Conservation (phyloP, 1,140 invertebrate species). For the Thaumetopoea pityocampa region DNA sequence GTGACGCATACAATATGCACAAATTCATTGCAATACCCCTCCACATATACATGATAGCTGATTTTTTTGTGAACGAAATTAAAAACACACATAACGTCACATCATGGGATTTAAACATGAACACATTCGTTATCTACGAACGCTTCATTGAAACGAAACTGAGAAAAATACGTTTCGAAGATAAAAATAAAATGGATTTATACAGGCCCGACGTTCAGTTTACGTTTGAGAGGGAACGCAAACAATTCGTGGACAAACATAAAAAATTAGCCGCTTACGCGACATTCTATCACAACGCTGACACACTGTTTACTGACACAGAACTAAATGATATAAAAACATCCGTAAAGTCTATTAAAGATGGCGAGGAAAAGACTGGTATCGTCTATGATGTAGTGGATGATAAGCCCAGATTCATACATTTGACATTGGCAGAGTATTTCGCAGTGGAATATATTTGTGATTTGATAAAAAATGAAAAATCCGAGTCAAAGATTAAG, state of each 20-base stretch:
- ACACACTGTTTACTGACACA: not conserved
- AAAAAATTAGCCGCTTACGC: constrained; percentile 10
- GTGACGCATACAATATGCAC: not conserved
- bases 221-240: constrained; percentile 1
- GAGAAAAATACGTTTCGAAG: constrained; percentile 10
- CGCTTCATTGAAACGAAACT: constrained; percentile 8
- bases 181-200: constrained; percentile 14
- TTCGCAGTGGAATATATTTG: constrained; percentile 5
- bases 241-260: constrained; percentile 4
- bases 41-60: not conserved
- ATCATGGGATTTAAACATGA: constrained; percentile 4
- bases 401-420: not conserved
- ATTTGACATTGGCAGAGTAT: not conserved
- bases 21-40: not conserved
- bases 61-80: constrained; percentile 3
- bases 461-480: constrained; percentile 1
- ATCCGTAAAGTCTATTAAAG: not conserved
- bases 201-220: constrained; percentile 1
- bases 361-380: constrained; percentile 1
- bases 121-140: constrained; percentile 3
- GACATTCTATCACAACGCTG: not conserved
- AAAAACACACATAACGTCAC: not conserved
- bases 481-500: not conserved
- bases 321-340: not conserved
- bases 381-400: not conserved